These are phyloP conservation scores for Stenodera caucasica DNA, from an alignment of 2,888 invertebrate genomes.

Conservation along the genomic window DNA sequence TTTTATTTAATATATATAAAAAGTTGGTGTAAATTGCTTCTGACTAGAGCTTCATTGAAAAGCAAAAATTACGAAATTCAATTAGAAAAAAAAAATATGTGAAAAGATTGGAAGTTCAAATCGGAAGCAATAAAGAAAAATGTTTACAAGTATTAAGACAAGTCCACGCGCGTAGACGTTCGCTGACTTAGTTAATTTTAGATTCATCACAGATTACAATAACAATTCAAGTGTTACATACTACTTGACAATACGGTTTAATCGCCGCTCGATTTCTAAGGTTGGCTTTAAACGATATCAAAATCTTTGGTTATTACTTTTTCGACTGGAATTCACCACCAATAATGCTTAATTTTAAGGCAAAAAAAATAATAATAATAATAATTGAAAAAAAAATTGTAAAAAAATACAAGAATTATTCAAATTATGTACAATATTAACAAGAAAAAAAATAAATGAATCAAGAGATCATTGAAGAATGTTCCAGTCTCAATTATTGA, in stretches of 20 bases:
- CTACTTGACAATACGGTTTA: slow-evolving; percentile 44
- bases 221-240: slow-evolving; percentile 44
- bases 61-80: slow-evolving; percentile 18
- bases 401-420: slow-evolving; percentile 25
- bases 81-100: slow-evolving; percentile 26
- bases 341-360: slow-evolving; percentile 40
- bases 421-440: slow-evolving; percentile 49
- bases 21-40: slow-evolving; percentile 27
- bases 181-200: slow-evolving; percentile 51
- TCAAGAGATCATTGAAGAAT: slow-evolving; percentile 32
- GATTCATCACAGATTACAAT: slow-evolving; percentile 50
- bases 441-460: slow-evolving; percentile 32
- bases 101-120: slow-evolving; percentile 28
- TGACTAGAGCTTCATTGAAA: slow-evolving; percentile 27
- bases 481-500: slow-evolving; percentile 42
- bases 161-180: slow-evolving; percentile 43
- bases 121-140: slow-evolving; percentile 34
- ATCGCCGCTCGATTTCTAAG: slow-evolving; percentile 41
- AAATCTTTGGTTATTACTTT: slow-evolving; percentile 56
- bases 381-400: slow-evolving; percentile 8
- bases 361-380: slow-evolving; percentile 28
- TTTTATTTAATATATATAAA: slow-evolving; percentile 31
- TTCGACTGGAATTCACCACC: slow-evolving; percentile 42
- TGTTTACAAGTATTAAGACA: slow-evolving; percentile 37
- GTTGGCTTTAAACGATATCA: slow-evolving; percentile 43